Evolutionary conservation across 1,140 invertebrate species (phyloP), one percentile per base, ranked within the genome.

Genomic region (Calliopsis andreniformis): DNA sequence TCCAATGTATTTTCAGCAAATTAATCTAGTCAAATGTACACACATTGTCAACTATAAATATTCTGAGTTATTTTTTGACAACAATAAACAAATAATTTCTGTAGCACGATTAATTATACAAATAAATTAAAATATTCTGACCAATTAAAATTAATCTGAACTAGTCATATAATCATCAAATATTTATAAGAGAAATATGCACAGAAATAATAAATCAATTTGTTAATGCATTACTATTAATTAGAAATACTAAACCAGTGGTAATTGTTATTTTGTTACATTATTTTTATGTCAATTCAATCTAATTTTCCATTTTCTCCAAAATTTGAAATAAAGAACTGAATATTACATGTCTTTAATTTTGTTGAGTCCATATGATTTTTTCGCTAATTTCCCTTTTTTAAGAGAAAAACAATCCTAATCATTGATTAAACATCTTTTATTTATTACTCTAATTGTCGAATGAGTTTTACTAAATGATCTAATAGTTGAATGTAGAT

Each of bases 91-190:
- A 1, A 14, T 25, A 5, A 67, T 14, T 30, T 69, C 20, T 23
- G 23, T 43, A 42, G 39, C 14, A 16, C 20, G 55, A 59, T 70
- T n/a, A 32, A 56, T 23, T 32, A 30, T 3, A 32, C 39, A 10
- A 70, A 14, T 14, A 14, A 32, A 62, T 45, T 23, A 8, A 28
- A 62, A 42, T 3, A 20, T 2, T 56, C 39, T 12, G 12, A 35
- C 49, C 18, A 42, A 55, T 42, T 39, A 28, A 55, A 42, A 42
- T 5, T 12, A 16, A 47, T 51, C 32, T 12, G 45, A 66, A 35
- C 30, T 66, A 35, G 28, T 49, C 18, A 64, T 35, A 63, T 47
- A n/a, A n/a, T n/a, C n/a, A n/a, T n/a, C n/a, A n/a, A n/a, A n/a
- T n/a, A n/a, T n/a, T n/a, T n/a, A n/a, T 10, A 1, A 62, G 6